These are phyloP conservation scores for Microctonus aethiopoides DNA, from an alignment of 2,888 invertebrate genomes.

Conservation along the genomic window DNA sequence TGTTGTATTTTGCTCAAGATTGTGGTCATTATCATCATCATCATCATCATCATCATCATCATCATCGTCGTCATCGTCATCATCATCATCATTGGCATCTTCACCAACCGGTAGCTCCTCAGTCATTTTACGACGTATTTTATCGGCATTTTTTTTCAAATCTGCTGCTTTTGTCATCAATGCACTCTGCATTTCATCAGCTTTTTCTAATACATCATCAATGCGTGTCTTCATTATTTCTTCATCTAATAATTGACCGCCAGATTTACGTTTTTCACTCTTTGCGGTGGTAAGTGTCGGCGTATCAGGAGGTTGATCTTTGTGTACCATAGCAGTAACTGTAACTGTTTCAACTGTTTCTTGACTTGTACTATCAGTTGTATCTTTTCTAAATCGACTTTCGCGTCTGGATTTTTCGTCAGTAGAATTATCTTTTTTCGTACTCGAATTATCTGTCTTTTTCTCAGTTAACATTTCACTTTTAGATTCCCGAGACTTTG, in stretches of 20 bases:
- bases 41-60: slow-evolving; percentile 31
- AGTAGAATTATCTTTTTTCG: slow-evolving; percentile 11
- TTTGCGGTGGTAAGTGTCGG: slow-evolving; percentile 36
- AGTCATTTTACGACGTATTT: slow-evolving; percentile 49
- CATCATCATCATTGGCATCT: slow-evolving; percentile 13
- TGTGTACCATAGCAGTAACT: slow-evolving; percentile 61
- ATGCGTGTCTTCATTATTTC: slow-evolving; percentile 43
- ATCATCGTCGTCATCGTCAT: slow-evolving; percentile 23
- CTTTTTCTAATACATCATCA: slow-evolving; percentile 54
- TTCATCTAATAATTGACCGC: slow-evolving; percentile 34
- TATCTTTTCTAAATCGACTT: slow-evolving; percentile 44
- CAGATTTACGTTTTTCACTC: slow-evolving; percentile 34
- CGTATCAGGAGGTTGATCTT: slow-evolving; percentile 57
- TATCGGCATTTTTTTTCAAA: slow-evolving; percentile 56
- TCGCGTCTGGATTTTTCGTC: slow-evolving; percentile 53
- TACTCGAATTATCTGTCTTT: background rate
- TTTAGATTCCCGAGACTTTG: slow-evolving; percentile 30
- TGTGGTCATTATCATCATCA: background rate
- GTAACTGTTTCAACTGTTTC: slow-evolving; percentile 60
- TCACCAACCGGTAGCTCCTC: slow-evolving; percentile 26
- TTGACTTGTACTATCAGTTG: slow-evolving; percentile 62
- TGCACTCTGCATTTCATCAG: slow-evolving; percentile 49
- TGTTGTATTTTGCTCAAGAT: slow-evolving; percentile 1
- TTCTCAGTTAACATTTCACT: slow-evolving; percentile 35
- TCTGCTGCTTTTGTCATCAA: slow-evolving; percentile 54